A percentile compares a stretch with the other conserved stretches of the same genome.
Evolutionary conservation across 2,888 invertebrate species (phyloP).

Genomic region (Harpalus rufipes): DNA sequence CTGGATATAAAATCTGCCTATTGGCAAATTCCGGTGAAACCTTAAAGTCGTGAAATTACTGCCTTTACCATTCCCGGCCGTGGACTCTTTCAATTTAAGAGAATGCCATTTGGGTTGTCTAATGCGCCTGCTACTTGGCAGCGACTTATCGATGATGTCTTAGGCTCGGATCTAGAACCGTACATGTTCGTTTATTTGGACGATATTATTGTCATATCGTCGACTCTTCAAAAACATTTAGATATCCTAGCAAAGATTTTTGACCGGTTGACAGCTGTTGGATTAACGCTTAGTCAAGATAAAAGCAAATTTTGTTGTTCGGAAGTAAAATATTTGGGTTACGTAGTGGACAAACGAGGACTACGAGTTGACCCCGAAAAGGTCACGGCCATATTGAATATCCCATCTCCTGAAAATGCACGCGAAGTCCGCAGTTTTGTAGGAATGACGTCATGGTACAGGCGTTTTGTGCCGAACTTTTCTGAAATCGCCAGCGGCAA

Average conservation of each 20-base stretch:
- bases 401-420: constrained; percentile 58
- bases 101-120: constrained; percentile 71
- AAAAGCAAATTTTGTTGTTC: constrained; percentile 71
- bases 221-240: constrained; percentile 69
- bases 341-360: constrained; percentile 70
- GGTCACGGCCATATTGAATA: constrained; percentile 66
- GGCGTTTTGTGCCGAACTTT: constrained; percentile 68
- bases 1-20: constrained; percentile 71
- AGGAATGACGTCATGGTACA: constrained; percentile 67
- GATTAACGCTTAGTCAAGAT: constrained; percentile 69
- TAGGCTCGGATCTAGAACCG: constrained; percentile 69
- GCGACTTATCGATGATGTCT: constrained; percentile 69
- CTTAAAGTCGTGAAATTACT: constrained; percentile 68
- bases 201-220: constrained; percentile 70
- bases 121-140: constrained; percentile 70
- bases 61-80: constrained; percentile 71
- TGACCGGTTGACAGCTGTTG: constrained; percentile 68
- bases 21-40: constrained; percentile 68
- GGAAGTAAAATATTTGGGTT: constrained; percentile 71
- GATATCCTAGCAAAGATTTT: constrained; percentile 69
- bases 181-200: constrained; percentile 70
- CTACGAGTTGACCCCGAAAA: constrained; percentile 68
- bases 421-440: constrained; percentile 66
- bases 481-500: constrained; percentile 51
- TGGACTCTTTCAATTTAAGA: constrained; percentile 70